Base-by-base conservation (phyloP, 1,140 invertebrate genomes). In the Goniozus legneri region DNA sequence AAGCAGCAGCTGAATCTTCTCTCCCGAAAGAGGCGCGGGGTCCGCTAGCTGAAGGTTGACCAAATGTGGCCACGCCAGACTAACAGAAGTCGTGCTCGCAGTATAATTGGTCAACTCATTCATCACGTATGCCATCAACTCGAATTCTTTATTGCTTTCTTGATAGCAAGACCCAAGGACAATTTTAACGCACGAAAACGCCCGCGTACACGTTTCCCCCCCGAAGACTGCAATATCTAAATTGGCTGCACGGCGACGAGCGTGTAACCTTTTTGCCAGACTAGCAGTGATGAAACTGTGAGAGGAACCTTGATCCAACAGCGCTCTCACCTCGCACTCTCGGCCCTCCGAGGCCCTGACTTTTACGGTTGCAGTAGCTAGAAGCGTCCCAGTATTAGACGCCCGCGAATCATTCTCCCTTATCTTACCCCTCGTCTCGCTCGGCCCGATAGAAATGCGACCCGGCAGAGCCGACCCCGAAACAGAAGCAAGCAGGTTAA, bases 281-380 rank as follows among this genome's bases (percentile, higher is more conserved):
- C 40, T 20, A 8, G 50, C 19, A 2, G 40, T 43, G 0, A 47
- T 32, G 19, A 55, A 55, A 19, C 48, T 44, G 32, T 21, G 30
- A 0, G 44, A 4, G 0, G 52, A 55, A 2, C 44, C 49, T 44
- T 46, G 52, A 36, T 55, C 52, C 2, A 55, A 3, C 1, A 55
- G 18, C 6, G 48, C 40, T 2, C 48, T 42, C 3, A 54, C 13
- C 8, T 38, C 31, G 13, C 50, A 22, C 2, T 14, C 27, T 2
- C 38, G 42, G 1, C 27, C 27, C 14, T 36, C 8, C 1, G 1
- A 2, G 0, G 44, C 37, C 10, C 20, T 27, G 0, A 52, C 15
- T 2, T 15, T n/a, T 2, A 33, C 8, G 8, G 20, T 30, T 0
- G 51, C 32, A 2, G 37, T 47, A 0, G 46, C 13, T 13, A 49